Conservation (phyloP, 2,113 vertebrate genomes). For the Chaetodon trifascialis region DNA sequence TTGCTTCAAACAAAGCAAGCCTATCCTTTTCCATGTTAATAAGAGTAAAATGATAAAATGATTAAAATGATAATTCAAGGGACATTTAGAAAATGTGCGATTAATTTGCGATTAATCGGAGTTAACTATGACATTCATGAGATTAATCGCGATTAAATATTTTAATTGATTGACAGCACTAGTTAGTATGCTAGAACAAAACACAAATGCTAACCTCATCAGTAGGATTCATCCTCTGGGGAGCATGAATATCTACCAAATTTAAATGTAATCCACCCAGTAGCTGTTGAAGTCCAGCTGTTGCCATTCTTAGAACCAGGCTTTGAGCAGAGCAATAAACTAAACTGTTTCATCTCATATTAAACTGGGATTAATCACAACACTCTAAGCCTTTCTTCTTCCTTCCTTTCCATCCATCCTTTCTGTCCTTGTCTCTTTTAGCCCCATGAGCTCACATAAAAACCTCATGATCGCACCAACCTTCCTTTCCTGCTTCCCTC, state of each 20-base stretch:
- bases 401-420: not conserved
- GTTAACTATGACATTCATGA: too few relatives aligned
- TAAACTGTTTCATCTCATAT: not conserved
- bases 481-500: conserved; percentile 1
- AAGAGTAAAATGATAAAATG: too few relatives aligned
- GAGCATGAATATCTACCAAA: not conserved
- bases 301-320: not conserved
- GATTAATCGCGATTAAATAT: too few relatives aligned
- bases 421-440: not conserved
- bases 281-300: too few relatives aligned
- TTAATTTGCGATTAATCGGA: too few relatives aligned
- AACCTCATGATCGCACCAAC: not conserved
- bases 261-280: too few relatives aligned
- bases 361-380: not conserved
- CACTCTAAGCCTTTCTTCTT: not conserved
- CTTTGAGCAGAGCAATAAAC: not conserved
- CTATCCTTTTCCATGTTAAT: too few relatives aligned
- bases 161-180: too few relatives aligned
- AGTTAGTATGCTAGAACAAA: not conserved
- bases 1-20: too few relatives aligned
- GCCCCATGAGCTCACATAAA: not conserved
- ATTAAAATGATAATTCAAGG: too few relatives aligned
- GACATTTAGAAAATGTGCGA: too few relatives aligned
- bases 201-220: not conserved
- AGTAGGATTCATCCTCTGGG: not conserved